Conservation (phyloP, 2,888 invertebrate genomes). For the Orthonevra nobilis region DNA sequence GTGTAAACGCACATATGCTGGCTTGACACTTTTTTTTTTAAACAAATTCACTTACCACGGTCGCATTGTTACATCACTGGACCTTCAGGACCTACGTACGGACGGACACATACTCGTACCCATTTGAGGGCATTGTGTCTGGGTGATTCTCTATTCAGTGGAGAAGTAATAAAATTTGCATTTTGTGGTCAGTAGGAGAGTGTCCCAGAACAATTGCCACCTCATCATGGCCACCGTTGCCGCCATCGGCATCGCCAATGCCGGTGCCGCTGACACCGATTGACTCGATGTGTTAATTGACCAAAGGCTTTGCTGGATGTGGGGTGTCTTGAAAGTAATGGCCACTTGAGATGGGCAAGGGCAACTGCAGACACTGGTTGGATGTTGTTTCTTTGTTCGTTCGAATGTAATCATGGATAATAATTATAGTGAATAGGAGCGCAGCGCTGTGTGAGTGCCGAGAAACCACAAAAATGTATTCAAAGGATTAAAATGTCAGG, state of each 20-base stretch:
- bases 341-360: slow-evolving; percentile 13
- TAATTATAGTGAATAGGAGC: slow-evolving; percentile 71
- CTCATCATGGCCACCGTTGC: slow-evolving; percentile 44
- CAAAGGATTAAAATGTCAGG: slow-evolving; percentile 74
- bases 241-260: slow-evolving; percentile 7
- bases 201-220: slow-evolving; percentile 64
- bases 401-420: slow-evolving; percentile 63
- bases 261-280: not conserved
- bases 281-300: slow-evolving; percentile 58
- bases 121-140: slow-evolving; percentile 15
- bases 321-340: not conserved
- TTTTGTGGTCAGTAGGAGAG: slow-evolving; percentile 61
- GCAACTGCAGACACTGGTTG: slow-evolving; percentile 24
- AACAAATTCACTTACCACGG: slow-evolving; percentile 43
- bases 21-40: not conserved
- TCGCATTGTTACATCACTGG: slow-evolving; percentile 51
- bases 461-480: slow-evolving; percentile 73
- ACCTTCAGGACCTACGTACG: slow-evolving; percentile 27
- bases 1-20: not conserved
- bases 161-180: slow-evolving; percentile 61
- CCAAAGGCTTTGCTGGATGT: slow-evolving; percentile 39
- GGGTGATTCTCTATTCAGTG: slow-evolving; percentile 30
- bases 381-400: slow-evolving; percentile 55
- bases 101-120: no score
- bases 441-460: slow-evolving; percentile 54